Base-by-base conservation (phyloP, 2,888 invertebrate genomes). In the Harpalus rufipes region DNA sequence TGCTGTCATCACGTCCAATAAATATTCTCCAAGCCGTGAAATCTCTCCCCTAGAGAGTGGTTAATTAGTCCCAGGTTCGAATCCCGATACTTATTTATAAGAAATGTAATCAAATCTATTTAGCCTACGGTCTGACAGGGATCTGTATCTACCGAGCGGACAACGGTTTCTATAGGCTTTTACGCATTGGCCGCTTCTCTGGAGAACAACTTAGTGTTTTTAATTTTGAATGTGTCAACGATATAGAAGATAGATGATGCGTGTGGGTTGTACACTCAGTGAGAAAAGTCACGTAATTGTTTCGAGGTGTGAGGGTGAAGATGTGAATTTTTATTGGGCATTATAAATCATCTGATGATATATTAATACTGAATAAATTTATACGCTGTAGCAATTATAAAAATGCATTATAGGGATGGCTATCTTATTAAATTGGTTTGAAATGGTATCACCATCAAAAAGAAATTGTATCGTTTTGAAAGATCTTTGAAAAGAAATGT, bases 141-240 rank as follows among this genome's bases (percentile, higher is more conserved):
- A 58, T 7, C 16, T 39, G 65, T 14, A 65, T 16, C 16, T n/a
- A 16, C 39, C 39, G 65, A 61, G 39, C 61, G 8, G 25, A 51
- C n/a, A 16, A 74, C 32, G 32, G 32, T 32, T 32, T 32, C 32
- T 6, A 5, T 32, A 32, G 44, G 44, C 44, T 51, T 12, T 51
- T 14, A 14, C 78, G 10, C 44, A 12, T 51, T 8, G 8, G 44
- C 44, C 44, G 44, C 44, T 51, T 12, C 44, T 5, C 44, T 8
- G 44, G 72, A 21, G 58, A 10, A 12, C 88, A 88, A 89, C 89
- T 90, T 90, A 90, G 90, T 90, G 90, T 90, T 91, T 91, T 91
- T 91, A 91, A 91, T 91, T 91, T 91, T 89, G 90, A 90, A 91
- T 90, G 90, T 91, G 91, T 91, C 91, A 91, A 91, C 91, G 90